Evolutionary conservation across 2,797 vertebrate species (phyloP).

Genomic region (Austrolebias charrua): DNA sequence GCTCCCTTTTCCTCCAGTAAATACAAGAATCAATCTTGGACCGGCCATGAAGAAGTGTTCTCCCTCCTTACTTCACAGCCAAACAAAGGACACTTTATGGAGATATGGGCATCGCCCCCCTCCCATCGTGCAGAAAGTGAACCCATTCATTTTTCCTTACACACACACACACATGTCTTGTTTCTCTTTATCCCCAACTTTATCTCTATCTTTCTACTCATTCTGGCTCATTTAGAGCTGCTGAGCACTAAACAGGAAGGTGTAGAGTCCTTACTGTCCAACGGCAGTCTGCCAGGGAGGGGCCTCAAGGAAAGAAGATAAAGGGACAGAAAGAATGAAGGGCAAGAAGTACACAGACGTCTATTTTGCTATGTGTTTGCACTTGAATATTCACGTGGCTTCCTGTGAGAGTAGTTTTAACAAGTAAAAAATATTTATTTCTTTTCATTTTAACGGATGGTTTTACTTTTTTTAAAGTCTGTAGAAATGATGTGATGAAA

Average conservation of each 20-base stretch:
- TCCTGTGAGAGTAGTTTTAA: slow-evolving; percentile 43
- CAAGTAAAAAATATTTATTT: slow-evolving; percentile 5
- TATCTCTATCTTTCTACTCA: slow-evolving; percentile 50
- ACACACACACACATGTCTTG: slow-evolving; percentile 69
- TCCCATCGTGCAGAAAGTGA: slow-evolving; percentile 80
- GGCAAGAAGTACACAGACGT: slow-evolving; percentile 32
- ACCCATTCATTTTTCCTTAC: slow-evolving; percentile 79
- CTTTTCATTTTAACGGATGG: no score
- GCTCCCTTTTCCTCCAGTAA: slow-evolving; percentile 90
- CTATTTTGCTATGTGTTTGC: slow-evolving; percentile 41
- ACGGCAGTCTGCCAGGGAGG: slow-evolving; percentile 18
- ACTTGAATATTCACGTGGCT: slow-evolving; percentile 36
- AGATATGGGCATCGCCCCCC: slow-evolving; percentile 84
- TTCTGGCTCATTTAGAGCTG: slow-evolving; percentile 83
- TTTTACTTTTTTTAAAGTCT: no score
- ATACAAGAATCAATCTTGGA: slow-evolving; percentile 92
- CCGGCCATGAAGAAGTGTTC: slow-evolving; percentile 85
- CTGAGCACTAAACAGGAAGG: slow-evolving; percentile 50
- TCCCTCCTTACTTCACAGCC: slow-evolving; percentile 83
- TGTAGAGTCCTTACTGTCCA: slow-evolving; percentile 34
- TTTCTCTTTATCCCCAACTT: slow-evolving; percentile 67
- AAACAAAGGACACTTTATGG: slow-evolving; percentile 92
- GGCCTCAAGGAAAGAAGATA: slow-evolving; percentile 26
- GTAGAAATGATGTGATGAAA: no score
- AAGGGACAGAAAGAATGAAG: slow-evolving; percentile 33